Conservation (phyloP, 2,888 invertebrate species). For the Antheraea yamamai region DNA sequence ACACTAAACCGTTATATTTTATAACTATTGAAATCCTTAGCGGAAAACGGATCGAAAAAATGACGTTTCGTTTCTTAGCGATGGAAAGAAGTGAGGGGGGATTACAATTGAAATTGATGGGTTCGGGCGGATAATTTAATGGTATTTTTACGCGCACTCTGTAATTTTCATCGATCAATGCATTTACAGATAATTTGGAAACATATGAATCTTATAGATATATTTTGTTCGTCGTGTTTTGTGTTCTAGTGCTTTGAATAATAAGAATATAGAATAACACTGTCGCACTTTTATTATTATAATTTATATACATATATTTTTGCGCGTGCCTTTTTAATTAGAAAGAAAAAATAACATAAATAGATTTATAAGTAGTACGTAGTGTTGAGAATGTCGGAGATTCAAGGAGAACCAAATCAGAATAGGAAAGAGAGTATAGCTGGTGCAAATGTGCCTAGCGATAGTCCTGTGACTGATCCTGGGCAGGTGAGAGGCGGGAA, state of each 20-base stretch:
- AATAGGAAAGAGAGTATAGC: slow-evolving; percentile 71
- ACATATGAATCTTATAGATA: slow-evolving; percentile 28
- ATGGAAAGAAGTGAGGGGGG: slow-evolving; percentile 57
- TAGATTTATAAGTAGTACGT: slow-evolving; percentile 21
- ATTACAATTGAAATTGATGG: slow-evolving; percentile 40
- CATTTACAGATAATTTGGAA: slow-evolving; percentile 38
- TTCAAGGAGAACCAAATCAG: slow-evolving; percentile 64
- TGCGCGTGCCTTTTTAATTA: slow-evolving; percentile 9
- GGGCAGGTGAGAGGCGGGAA: slow-evolving; percentile 81
- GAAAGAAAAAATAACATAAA: slow-evolving; percentile 10
- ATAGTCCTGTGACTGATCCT: slow-evolving; percentile 90
- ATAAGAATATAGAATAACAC: slow-evolving; percentile 24
- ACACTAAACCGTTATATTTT: slow-evolving; percentile 20
- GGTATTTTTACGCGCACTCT: slow-evolving; percentile 54
- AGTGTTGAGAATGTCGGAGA: slow-evolving; percentile 63
- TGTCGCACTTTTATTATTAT: slow-evolving; percentile 28
- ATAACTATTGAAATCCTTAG: slow-evolving; percentile 32
- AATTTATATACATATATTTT: background rate
- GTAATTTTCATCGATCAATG: slow-evolving; percentile 48
- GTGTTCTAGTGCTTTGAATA: slow-evolving; percentile 22
- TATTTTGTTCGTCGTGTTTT: slow-evolving; percentile 28
- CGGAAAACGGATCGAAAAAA: slow-evolving; percentile 65
- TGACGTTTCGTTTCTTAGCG: slow-evolving; percentile 65
- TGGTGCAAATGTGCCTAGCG: slow-evolving; percentile 82
- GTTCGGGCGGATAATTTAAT: slow-evolving; percentile 53